Evolutionary conservation across 2,888 invertebrate species (phyloP).

Genomic region (Apodemia mormo): DNA sequence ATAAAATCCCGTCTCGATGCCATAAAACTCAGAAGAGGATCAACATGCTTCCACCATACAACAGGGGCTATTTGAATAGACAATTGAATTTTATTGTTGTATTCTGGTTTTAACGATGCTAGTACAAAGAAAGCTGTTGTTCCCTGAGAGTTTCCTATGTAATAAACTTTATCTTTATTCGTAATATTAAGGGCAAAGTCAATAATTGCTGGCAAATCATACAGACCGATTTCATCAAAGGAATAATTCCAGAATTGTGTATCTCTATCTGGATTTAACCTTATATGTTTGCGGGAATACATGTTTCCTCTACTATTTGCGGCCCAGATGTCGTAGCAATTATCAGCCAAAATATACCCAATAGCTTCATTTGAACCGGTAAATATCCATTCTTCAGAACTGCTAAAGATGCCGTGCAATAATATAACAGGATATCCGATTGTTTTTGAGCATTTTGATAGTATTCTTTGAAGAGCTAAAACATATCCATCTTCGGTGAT

Average conservation of each 20-base stretch:
- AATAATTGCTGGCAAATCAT: conserved; percentile 85
- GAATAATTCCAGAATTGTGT: conserved; percentile 76
- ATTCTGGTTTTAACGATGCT: conserved; percentile 72
- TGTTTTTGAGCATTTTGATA: conserved; percentile 45
- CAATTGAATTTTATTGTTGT: conserved; percentile 77
- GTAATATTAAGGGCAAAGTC: conserved; percentile 59
- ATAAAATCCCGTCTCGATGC: neutral
- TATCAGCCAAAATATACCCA: conserved; percentile 59
- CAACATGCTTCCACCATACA: conserved; percentile 75
- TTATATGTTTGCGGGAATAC: conserved; percentile 78
- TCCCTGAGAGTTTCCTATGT: conserved; percentile 86
- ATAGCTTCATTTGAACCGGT: conserved; percentile 57
- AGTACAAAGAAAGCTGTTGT: conserved; percentile 80
- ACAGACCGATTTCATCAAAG: conserved; percentile 85
- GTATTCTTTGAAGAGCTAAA: conserved; percentile 42
- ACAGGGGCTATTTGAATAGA: conserved; percentile 80
- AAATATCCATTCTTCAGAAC: conserved; percentile 49
- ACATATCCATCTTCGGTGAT: conserved; percentile 49
- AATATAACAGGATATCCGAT: conserved; percentile 43
- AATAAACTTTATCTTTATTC: conserved; percentile 74
- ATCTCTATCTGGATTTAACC: conserved; percentile 54
- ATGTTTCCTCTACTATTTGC: conserved; percentile 80
- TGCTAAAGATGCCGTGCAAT: conserved; percentile 51
- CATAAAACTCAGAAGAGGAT: conserved; percentile 38
- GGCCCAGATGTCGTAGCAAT: conserved; percentile 73